Base-by-base conservation (phyloP, 2,797 vertebrate genomes). In the Xenentodon cancila region DNA sequence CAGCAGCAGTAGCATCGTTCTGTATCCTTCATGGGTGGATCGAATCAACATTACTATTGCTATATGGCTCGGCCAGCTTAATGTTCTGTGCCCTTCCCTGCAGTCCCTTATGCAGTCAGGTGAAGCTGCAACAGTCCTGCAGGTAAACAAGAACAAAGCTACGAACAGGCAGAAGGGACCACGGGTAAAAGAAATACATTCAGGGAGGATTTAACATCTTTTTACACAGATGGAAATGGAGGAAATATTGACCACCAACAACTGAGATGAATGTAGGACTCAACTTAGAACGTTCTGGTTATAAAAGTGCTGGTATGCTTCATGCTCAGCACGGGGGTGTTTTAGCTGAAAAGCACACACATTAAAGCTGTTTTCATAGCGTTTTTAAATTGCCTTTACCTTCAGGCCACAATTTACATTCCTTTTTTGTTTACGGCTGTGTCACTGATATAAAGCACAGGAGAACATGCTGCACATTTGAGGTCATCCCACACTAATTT, bases 11-110 rank as follows among this genome's bases (percentile, higher is more conserved):
- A 57, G 22, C 46, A 43, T 63, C 43, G 27, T 52, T 21, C 52
- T 56, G 19, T 52, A 52, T 70, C 46, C 56, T 78, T 79, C 70
- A 83, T 45, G 34, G 53, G 58, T 67, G 59, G 27, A 22, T 59
- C 79, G 82, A 45, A 44, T 71, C 49, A 59, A 78, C 34, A 37
- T 37, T n/a, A n/a, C n/a, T n/a, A 66, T 79, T 27, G 56, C 64
- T 72, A 73, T 67, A 53, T 80, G 73, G 53, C 72, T 71, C 65
- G 74, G 68, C 68, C 73, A 72, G 53, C 27, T 84, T 81, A 55
- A 74, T 78, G 82, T 82, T 77, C 81, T 66, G 61, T 77, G 59
- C 57, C 68, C 64, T 82, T 84, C 78, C 63, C 84, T 82, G 80
- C 73, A 76, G 79, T 72, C 68, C 54, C 59, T 73, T 74, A 68